A percentile compares a stretch with the other conserved stretches of the same genome.
Evolutionary conservation across 2,113 vertebrate genomes (phyloP).

Genomic region (Odocoileus virginianus): DNA sequence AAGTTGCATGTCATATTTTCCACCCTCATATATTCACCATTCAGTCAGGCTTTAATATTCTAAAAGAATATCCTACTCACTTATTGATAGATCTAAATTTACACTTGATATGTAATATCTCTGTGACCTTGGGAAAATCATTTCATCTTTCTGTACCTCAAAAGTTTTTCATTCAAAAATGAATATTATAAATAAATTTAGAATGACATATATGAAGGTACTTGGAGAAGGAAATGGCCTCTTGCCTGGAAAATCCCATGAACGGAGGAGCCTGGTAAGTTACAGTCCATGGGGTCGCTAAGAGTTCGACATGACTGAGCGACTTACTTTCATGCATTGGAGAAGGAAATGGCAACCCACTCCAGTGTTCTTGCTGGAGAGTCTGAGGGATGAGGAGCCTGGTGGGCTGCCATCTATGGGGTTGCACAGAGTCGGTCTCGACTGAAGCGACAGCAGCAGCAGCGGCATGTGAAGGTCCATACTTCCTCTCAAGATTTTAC

Average conservation of each 20-base stretch:
- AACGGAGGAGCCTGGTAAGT: not conserved
- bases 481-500: not conserved
- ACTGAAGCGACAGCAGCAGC: not conserved
- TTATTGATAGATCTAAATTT: not conserved
- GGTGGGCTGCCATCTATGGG: not conserved
- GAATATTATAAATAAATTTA: not conserved
- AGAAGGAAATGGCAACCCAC: not conserved
- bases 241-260: not conserved
- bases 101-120: not conserved
- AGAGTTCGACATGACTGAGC: not conserved
- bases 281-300: not conserved
- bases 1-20: not conserved
- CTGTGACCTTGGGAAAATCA: not conserved
- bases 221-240: not conserved
- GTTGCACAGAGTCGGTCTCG: accelerated
- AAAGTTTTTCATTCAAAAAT: not conserved
- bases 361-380: not conserved
- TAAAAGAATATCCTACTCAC: not conserved
- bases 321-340: not conserved
- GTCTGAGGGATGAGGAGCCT: not conserved
- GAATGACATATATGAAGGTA: not conserved
- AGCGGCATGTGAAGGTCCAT: not conserved
- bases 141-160: not conserved
- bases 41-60: not conserved
- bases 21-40: not conserved